Evolutionary conservation across 2,888 invertebrate genomes (phyloP), one percentile per base, ranked within the genome.

Genomic region (Tetrapedia diversipes): DNA sequence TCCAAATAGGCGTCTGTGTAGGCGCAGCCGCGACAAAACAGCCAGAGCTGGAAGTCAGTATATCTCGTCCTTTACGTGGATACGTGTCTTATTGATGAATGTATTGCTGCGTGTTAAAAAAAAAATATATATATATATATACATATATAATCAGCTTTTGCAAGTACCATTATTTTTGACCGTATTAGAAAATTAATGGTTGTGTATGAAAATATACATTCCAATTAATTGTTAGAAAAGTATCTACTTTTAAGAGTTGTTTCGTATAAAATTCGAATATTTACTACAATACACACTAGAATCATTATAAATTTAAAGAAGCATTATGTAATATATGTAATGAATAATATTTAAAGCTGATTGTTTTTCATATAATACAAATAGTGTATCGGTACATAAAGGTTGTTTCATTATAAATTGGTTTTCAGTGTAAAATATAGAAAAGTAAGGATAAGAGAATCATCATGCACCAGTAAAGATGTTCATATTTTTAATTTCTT

Each of bases 11-110:
- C 43, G 72, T 49, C 32, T 24, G 64, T 53, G 24, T 54, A 64
- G 71, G 80, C 80, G 80, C 80, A 80, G 80, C 61, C 80, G 72
- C 77, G 66, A 57, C 47, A 56, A 47, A 68, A 61, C 22, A 29
- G 19, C 24, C 39, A 45, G 65, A 51, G 63, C 45, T 24, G 34
- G 53, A 37, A 53, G 49, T 32, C 68, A 68, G 77, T 71, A 70
- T 56, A 53, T 43, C 27, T 80, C 16, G 45, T 29, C 29, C 54
- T 32, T 64, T 45, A 41, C 51, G 22, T 47, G 64, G n/a, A 29
- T 60, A 60, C 60, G 24, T 39, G 27, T 37, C 16, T 51, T 37
- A 8, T n/a, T n/a, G n/a, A n/a, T n/a, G n/a, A n/a, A n/a, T n/a
- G n/a, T 29, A 47, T 47, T 34, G 11, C 8, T 24, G 2, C 10